phyloP scores from a whole-genome alignment of 2,888 invertebrate species.

The Crioceris asparagi region DNA sequence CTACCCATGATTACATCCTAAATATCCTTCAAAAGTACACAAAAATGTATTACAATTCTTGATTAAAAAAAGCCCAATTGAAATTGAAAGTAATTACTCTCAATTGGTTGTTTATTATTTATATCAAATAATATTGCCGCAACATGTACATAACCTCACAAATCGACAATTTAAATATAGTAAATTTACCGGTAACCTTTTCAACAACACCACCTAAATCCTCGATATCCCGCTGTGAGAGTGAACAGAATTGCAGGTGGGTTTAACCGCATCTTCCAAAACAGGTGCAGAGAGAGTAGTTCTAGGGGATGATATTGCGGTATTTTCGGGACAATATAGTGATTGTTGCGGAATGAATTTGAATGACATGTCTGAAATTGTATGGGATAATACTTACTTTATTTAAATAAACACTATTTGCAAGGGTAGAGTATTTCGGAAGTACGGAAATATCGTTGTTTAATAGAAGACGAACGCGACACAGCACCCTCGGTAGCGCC shows the following conservation, averaged over 20 bases:
- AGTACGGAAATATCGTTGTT: conserved; percentile 34
- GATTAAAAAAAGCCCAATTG: too few species aligned
- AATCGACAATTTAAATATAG: too few species aligned
- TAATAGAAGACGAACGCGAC: conserved; percentile 33
- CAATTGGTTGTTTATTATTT: too few species aligned
- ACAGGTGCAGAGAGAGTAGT: conserved; percentile 4
- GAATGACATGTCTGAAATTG: conserved; percentile 7
- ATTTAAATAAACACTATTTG: conserved; percentile 31
- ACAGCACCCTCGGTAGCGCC: conserved; percentile 36
- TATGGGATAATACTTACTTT: conserved; percentile 30
- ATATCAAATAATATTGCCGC: neutral
- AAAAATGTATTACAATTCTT: too few species aligned
- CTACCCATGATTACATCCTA: too few species aligned
- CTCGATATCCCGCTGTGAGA: neutral
- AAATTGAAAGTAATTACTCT: too few species aligned
- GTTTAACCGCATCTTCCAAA: conserved; percentile 16
- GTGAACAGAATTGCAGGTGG: conserved; percentile 11
- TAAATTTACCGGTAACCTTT: too few species aligned
- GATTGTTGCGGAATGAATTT: conserved; percentile 2
- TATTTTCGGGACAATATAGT: neutral
- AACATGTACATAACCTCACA: neutral
- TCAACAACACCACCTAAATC: too few species aligned
- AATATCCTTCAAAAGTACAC: too few species aligned
- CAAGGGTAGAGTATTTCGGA: conserved; percentile 30
- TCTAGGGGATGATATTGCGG: conserved; percentile 6